Evolutionary conservation across 2,797 vertebrate species (phyloP).

Genomic region (Muraenolepis orangiensis): DNA sequence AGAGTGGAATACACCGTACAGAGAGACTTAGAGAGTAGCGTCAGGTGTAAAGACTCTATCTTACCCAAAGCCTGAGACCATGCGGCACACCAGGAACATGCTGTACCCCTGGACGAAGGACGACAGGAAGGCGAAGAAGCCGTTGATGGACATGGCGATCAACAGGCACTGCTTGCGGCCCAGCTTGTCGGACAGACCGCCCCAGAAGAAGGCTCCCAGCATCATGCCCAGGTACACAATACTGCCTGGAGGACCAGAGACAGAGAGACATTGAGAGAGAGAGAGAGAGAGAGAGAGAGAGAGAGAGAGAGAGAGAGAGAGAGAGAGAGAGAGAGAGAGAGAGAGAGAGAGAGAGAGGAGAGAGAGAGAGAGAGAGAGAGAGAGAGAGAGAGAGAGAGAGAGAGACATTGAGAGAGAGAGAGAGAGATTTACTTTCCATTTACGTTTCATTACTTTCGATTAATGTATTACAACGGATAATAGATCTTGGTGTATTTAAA

Average conservation of each 20-base stretch:
- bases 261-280: not conserved
- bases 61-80: constrained; percentile 97
- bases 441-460: no score
- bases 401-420: no score
- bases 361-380: no score
- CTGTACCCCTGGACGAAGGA: constrained; percentile 97
- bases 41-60: no score
- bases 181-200: constrained; percentile 91
- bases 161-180: constrained; percentile 91
- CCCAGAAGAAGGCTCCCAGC: constrained; percentile 97
- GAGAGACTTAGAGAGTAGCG: no score
- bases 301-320: no score
- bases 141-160: constrained; percentile 94
- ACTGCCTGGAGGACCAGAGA: constrained; percentile 79
- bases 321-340: not conserved
- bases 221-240: constrained; percentile 98
- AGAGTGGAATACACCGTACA: no score
- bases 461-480: no score
- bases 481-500: not conserved
- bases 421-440: no score
- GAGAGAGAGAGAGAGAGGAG: no score
- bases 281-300: no score
- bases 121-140: constrained; percentile 97
- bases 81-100: constrained; percentile 94
- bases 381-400: no score